These are phyloP conservation scores for Threskiornis aethiopicus DNA, from an alignment of 2,797 vertebrate species.

Conservation along the genomic window DNA sequence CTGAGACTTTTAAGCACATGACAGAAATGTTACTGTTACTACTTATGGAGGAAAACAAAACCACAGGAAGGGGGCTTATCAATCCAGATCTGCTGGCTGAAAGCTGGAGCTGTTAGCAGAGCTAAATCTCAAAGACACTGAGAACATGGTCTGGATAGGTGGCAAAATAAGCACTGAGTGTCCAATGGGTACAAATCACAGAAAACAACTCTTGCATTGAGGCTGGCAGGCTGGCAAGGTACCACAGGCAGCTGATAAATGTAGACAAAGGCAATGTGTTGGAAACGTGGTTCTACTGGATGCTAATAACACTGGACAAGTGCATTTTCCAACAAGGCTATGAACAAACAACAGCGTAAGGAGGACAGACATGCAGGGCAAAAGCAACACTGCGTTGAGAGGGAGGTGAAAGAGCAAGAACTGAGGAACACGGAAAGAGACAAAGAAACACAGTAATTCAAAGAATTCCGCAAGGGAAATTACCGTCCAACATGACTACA, in stretches of 20 bases:
- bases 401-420: background rate
- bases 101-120: background rate
- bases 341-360: background rate
- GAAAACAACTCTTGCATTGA: background rate
- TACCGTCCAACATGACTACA: constrained; percentile 88
- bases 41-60: background rate
- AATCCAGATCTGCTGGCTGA: background rate
- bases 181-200: background rate
- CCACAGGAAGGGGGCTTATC: background rate
- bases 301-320: background rate
- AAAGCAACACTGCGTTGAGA: background rate
- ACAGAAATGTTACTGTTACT: background rate
- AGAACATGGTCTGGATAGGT: background rate
- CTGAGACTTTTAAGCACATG: background rate
- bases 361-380: background rate
- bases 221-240: background rate
- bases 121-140: background rate
- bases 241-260: background rate
- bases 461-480: background rate
- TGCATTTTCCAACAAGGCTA: background rate
- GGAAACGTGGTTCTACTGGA: background rate
- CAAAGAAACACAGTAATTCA: background rate
- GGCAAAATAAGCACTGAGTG: background rate
- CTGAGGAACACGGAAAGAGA: background rate
- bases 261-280: background rate